Evolutionary conservation across 2,113 vertebrate species (phyloP), one percentile per base, ranked within the genome.

Genomic region (Alligator mississippiensis): DNA sequence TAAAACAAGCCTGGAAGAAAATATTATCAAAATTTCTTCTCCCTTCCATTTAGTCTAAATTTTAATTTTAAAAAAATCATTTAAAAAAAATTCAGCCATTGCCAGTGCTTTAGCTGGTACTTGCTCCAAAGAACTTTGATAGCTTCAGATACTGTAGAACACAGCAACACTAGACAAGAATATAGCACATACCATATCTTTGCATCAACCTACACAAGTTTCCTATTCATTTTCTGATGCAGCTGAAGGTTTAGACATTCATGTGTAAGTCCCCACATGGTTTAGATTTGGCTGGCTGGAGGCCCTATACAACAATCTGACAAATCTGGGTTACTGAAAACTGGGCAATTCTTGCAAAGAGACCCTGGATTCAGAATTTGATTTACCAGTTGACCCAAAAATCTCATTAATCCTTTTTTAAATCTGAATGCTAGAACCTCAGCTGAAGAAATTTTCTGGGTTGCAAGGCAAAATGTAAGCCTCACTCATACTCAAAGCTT

Each of bases 401-500:
- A 83, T 81, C 2, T 47, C 47, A 47, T 47, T 47, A 47, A 47
- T 47, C 47, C 47, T 47, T 8, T 47, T 47, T 47, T 47, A 19
- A 70, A 5, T 17, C 19, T 68, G 28, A 72, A 38, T 10, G 30
- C 30, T 30, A 72, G 30, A 72, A 38, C 19, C 30, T 72, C 19
- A 72, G 18, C 30, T 72, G n/a, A 72, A 38, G 30, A 9, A 47
- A 9, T 47, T 9, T 47, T 47, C 22, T 0, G 1, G 10, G 3
- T 8, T 80, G 28, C 24, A 17, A 80, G 83, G 81, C 1, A 80
- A 60, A 25, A 8, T 54, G 4, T 14, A 72, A 89, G 21, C 76
- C n/a, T 58, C 4, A 22, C 3, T 3, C 66, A 72, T 22, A 61
- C 0, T 0, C 5, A 66, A 24, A 38, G 15, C 4, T 86, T 63